Base-by-base conservation (phyloP, 2,113 vertebrate genomes). In the Brachyistius frenatus region DNA sequence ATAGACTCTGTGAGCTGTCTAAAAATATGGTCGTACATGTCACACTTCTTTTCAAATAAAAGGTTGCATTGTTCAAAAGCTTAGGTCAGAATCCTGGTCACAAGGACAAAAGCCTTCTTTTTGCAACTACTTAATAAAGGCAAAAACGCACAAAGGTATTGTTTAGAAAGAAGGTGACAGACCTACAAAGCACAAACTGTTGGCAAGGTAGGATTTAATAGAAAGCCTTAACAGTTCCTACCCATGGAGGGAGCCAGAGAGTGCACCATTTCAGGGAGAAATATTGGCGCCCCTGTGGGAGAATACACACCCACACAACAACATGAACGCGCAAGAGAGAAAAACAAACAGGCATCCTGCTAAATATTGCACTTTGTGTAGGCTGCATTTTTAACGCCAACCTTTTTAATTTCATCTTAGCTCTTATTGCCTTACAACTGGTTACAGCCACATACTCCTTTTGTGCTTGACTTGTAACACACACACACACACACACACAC, bases 221-320 rank as follows among this genome's bases (percentile, higher is more conserved):
- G 9, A 76, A 64, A 41, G 23, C 33, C 73, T 76, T 79, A 67
- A 73, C 36, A 54, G 7, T 68, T 89, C 52, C 66, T 57, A 37
- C 92, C 92, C 76, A 81, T 85, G 62, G 93, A 90, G 92, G 92
- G 93, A 86, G 91, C 88, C 91, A 94, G 85, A 92, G 85, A 90
- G 86, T 54, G 58, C 61, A 77, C 8, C 60, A 67, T 88, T 83
- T 85, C 39, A 86, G 36, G 41, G 57, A 64, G 66, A n/a, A 36
- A 68, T 62, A 66, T 86, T 23, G 23, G 55, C 23, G 83, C 67
- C 50, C 81, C 74, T 1, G 61, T 83, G 80, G 80, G 84, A 88
- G 78, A 66, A 32, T 7, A 85, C 88, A 87, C 88, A 84, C 86
- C 84, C 87, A 89, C 75, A 91, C 58, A 69, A 36, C 65, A 83